Evolutionary conservation across 2,797 vertebrate species (phyloP).

Genomic region (Anabas testudineus): DNA sequence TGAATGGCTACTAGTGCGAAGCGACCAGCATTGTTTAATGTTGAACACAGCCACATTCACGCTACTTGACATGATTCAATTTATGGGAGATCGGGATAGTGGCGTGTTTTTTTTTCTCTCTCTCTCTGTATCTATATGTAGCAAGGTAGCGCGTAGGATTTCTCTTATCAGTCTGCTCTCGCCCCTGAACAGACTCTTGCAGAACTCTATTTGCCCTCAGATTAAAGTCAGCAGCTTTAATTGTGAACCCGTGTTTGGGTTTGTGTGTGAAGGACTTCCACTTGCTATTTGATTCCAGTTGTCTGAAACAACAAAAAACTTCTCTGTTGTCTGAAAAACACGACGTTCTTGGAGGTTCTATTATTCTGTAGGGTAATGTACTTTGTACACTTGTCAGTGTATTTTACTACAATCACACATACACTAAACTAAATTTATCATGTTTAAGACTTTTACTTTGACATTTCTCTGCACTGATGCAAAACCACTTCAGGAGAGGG

Average conservation of each 20-base stretch:
- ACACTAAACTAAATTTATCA: not conserved
- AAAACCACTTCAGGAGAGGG: conserved; percentile 21
- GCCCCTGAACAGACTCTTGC: conserved; percentile 1
- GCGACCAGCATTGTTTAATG: not conserved
- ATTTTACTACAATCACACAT: not conserved
- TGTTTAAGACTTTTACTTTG: too few relatives aligned
- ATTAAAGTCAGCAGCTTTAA: conserved; percentile 47
- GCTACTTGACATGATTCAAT: not conserved
- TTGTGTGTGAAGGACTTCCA: conserved; percentile 27
- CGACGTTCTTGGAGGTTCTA: not conserved
- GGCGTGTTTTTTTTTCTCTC: not conserved
- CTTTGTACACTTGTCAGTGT: too few relatives aligned
- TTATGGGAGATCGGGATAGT: not conserved
- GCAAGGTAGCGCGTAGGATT: not conserved
- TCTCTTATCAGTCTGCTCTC: not conserved
- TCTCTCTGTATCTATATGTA: not conserved
- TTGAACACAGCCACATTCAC: not conserved
- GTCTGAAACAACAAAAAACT: not conserved
- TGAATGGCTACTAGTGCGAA: not conserved
- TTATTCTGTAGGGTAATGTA: not conserved
- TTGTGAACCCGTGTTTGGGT: conserved; percentile 39
- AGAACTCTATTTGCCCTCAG: conserved; percentile 38
- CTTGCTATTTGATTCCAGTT: conserved; percentile 48
- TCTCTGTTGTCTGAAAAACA: not conserved
- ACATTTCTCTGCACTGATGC: conserved; percentile 2